Conservation (phyloP, 2,888 invertebrate species). For the Oxystoma pomonae region DNA sequence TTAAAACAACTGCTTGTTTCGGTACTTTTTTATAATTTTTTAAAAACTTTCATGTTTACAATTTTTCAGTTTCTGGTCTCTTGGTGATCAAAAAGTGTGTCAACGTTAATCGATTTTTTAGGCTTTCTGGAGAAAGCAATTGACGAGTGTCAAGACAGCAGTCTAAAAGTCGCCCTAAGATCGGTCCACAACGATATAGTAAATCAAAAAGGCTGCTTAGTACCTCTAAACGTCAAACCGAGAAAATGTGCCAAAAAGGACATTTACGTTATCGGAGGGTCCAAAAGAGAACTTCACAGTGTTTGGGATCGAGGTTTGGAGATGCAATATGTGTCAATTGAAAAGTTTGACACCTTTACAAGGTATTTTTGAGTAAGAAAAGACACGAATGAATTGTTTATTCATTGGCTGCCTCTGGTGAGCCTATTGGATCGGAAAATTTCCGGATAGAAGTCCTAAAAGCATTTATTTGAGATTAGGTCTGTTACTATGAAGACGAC, state of each 20-base stretch:
- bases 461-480: too few species aligned
- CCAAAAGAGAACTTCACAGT: constrained; percentile 70
- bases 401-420: too few species aligned
- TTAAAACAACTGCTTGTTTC: too few species aligned
- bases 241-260: constrained; percentile 82
- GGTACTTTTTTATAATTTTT: too few species aligned
- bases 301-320: constrained; percentile 70
- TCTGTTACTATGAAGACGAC: too few species aligned
- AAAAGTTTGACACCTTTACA: constrained; percentile 76
- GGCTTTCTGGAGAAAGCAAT: constrained; percentile 74
- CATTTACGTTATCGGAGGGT: constrained; percentile 86
- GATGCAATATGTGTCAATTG: constrained; percentile 77
- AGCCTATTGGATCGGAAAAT: too few species aligned
- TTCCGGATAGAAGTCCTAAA: too few species aligned
- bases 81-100: too few species aligned
- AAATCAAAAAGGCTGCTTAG: constrained; percentile 70
- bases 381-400: too few species aligned
- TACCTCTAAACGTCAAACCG: constrained; percentile 72
- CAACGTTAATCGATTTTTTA: constrained; percentile 5
- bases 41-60: too few species aligned
- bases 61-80: too few species aligned
- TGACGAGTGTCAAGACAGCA: constrained; percentile 70
- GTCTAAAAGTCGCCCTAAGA: constrained; percentile 64
- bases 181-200: constrained; percentile 75
- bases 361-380: too few species aligned